Base-by-base conservation (phyloP, 2,888 invertebrate species). In the Spilosoma lubricipeda region DNA sequence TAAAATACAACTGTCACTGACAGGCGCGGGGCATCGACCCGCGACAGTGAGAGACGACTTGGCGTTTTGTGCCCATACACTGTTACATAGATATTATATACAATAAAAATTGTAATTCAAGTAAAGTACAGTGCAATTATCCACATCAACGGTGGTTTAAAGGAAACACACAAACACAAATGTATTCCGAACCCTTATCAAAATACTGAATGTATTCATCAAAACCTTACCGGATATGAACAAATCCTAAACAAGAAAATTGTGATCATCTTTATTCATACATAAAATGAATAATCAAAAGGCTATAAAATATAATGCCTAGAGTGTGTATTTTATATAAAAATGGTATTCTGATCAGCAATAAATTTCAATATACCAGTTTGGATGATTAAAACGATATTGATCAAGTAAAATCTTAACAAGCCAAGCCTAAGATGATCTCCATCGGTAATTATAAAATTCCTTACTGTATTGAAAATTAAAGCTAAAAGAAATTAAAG, bases 291-390 rank as follows among this genome's bases (percentile, higher is more conserved):
- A 70, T 70, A 70, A 70, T 70, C 48, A 73, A 70, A 56, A 56
- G 13, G 20, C 70, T 52, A 66, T 74, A 69, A 75, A 68, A 64
- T 42, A 65, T 71, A 66, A 63, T 67, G 66, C 70, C 67, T 74
- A 69, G 64, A 75, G 52, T 71, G 45, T 70, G 71, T 75, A 75
- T 75, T 82, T 77, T 75, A 70, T 76, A 75, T 67, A 68, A 77
- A 82, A 82, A 74, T 77, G 64, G 36, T 72, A 65, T 70, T 75
- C 59, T 42, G 70, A 67, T 71, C 59, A 76, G 69, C 75, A 77
- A 66, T 82, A 83, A 82, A 81, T 82, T 69, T 78, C 74, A 81
- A 83, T 82, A 78, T 81, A 82, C 81, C 75, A 74, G 81, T 80
- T 78, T 76, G 48, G 69, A 70, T 76, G 68, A 82, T 81, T 82